phyloP scores from a whole-genome alignment of 2,888 invertebrate species.

The Drosophila fungiperda region DNA sequence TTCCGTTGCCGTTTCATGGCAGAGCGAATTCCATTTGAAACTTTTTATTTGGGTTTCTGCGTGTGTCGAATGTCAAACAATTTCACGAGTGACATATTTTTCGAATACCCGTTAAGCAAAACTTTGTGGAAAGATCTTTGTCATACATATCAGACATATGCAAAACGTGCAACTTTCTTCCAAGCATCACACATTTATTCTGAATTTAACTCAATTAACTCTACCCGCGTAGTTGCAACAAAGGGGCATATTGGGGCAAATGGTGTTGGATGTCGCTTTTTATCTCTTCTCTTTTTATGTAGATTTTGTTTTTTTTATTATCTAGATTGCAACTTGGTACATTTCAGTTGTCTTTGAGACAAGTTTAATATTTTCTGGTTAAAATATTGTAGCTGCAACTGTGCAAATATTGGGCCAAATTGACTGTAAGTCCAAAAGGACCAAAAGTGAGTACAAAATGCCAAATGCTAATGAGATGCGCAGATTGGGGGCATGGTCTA shows the following conservation, averaged over 20 bases:
- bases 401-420: conserved; percentile 25
- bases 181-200: not conserved
- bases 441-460: conserved; percentile 13
- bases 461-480: conserved; percentile 38
- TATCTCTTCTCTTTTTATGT: not conserved
- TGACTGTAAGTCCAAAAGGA: conserved; percentile 12
- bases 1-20: not conserved
- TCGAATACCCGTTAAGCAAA: conserved; percentile 42
- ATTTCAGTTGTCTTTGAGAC: conserved; percentile 6
- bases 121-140: conserved; percentile 35
- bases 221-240: not conserved
- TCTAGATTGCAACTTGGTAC: not conserved
- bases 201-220: not conserved
- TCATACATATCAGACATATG: not conserved
- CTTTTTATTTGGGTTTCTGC: conserved; percentile 47
- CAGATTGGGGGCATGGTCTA: conserved; percentile 20
- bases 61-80: conserved; percentile 62
- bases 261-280: not conserved
- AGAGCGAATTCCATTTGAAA: conserved; percentile 52
- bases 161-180: not conserved
- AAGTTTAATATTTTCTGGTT: conserved; percentile 1
- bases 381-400: conserved; percentile 5
- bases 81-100: conserved; percentile 47
- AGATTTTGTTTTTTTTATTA: not conserved
- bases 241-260: not conserved